Evolutionary conservation across 2,797 vertebrate genomes (phyloP), one percentile per base, ranked within the genome.

Genomic region (Spheniscus humboldti): DNA sequence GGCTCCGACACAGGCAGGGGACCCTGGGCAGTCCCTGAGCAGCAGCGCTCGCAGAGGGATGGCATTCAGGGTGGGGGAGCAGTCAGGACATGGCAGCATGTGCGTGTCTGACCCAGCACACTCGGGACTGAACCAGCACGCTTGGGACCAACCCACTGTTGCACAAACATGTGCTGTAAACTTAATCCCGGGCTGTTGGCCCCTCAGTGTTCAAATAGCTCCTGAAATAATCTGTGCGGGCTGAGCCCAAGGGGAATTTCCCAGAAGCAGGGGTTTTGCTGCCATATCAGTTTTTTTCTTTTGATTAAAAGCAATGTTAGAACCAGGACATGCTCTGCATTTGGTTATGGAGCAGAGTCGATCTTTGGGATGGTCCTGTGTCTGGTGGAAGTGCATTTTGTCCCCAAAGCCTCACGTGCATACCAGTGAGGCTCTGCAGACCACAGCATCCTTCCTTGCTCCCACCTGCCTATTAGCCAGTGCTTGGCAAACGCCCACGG

Each of bases 71-170:
- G 9, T 13, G 18, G 18, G 39, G 15, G 30, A 12, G 31, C 13
- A 6, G 31, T 3, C 1, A 9, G 62, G 39, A 60, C 1, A 0
- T 2, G 5, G 67, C 50, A 74, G 57, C 3, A 1, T 20, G 37
- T 39, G 48, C 1, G 0, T 48, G 52, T 43, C 77, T 7, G 0
- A 18, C 56, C 7, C 24, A 18, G 50, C 39, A 22, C 0, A 2
- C 64, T 48, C 0, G 0, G 39, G 20, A 50, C 24, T 1, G 17
- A 59, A 39, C 7, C 24, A 18, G 50, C 39, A 22, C 1, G 3
- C 64, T 48, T 0, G 0, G n/a, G 20, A 50, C 24, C 1, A 14
- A 59, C 19, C 33, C 31, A 1, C 47, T 50, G 45, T 7, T 25
- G 7, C 8, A n/a, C 50, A 60, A 52, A 47, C 45, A 17, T 3